Conservation (phyloP, 2,888 invertebrate genomes). For the Apamea anceps region DNA sequence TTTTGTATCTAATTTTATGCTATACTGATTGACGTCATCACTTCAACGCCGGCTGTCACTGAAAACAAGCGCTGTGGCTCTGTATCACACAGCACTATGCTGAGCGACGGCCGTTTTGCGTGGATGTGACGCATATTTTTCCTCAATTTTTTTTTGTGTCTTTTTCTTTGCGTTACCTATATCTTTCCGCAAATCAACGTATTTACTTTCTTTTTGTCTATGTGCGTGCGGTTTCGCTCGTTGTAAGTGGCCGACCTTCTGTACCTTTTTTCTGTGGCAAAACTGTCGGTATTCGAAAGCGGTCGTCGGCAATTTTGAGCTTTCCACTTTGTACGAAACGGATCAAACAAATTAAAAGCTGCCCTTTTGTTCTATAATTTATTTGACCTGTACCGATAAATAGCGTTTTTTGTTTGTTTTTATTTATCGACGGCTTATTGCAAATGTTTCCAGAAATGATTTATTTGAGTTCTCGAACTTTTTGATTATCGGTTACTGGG, state of each 20-base stretch:
- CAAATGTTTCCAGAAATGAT: constrained; percentile 66
- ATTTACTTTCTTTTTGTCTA: background rate
- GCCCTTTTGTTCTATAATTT: constrained; percentile 76
- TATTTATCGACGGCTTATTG: constrained; percentile 77
- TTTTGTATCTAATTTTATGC: background rate
- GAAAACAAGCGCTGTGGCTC: background rate
- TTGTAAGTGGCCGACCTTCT: constrained; percentile 4
- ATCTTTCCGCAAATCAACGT: background rate
- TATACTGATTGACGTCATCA: background rate
- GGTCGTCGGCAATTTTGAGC: constrained; percentile 68
- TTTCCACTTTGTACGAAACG: constrained; percentile 71
- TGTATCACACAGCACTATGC: background rate
- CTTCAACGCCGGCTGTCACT: background rate
- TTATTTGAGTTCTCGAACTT: constrained; percentile 62
- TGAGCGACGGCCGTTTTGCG: too few species aligned
- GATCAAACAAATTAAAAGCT: constrained; percentile 78
- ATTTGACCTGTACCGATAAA: constrained; percentile 74
- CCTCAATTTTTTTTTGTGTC: too few species aligned
- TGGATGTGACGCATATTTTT: too few species aligned
- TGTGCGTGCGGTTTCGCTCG: background rate
- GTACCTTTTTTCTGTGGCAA: background rate
- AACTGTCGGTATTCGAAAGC: constrained; percentile 67
- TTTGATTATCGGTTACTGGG: constrained; percentile 52
- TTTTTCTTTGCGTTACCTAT: background rate
- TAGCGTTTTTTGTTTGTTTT: constrained; percentile 70